phyloP scores from a whole-genome alignment of 1,140 invertebrate genomes.

The Cherax destructor region DNA sequence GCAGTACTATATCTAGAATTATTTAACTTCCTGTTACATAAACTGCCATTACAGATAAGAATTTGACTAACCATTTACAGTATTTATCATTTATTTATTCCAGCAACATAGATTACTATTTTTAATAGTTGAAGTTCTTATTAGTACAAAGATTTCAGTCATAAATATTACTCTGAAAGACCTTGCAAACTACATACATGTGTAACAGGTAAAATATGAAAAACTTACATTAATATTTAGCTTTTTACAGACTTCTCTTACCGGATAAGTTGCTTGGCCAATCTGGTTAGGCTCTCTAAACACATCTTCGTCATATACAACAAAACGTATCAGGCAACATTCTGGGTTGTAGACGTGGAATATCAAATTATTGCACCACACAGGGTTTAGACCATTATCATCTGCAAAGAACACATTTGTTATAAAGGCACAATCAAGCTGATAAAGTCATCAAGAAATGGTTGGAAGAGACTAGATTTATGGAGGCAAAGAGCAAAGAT shows the following conservation, averaged over 20 bases:
- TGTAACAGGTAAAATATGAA: neutral
- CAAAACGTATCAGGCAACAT: conserved; percentile 92
- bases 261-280: conserved; percentile 95
- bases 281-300: conserved; percentile 98
- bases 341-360: conserved; percentile 93
- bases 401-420: conserved; percentile 78
- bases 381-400: conserved; percentile 97
- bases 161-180: neutral
- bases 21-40: no score
- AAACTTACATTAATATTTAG: conserved; percentile 18
- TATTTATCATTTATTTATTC: no score
- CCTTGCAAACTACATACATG: neutral
- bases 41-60: no score
- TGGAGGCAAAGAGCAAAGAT: no score
- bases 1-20: no score
- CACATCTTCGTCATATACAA: conserved; percentile 97
- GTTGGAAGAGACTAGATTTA: no score
- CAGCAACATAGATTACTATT: no score
- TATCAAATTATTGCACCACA: conserved; percentile 93
- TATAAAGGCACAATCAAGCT: no score
- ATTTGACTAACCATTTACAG: no score
- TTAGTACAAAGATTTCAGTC: neutral
- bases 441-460: no score
- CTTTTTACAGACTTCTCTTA: conserved; percentile 75
- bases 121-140: neutral